A percentile compares a stretch with the other conserved stretches of the same genome.
phyloP scores from a whole-genome alignment of 2,888 invertebrate genomes.

The Plutella xylostella region DNA sequence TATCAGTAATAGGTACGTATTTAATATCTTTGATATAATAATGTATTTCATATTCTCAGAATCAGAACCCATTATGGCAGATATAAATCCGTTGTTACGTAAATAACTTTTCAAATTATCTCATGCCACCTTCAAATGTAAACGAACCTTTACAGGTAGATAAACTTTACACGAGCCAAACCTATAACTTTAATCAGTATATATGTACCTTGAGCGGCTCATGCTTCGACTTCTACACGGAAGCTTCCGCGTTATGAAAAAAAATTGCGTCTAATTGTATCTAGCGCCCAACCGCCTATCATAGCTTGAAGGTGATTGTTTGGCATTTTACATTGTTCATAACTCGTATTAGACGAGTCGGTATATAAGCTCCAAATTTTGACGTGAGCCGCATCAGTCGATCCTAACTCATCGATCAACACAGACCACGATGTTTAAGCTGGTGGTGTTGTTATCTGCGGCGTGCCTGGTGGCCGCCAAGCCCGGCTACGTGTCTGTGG shows the following conservation, averaged over 20 bases:
- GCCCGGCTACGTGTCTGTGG: constrained; percentile 32
- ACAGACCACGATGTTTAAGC: constrained; percentile 63
- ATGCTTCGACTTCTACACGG: constrained; percentile 14
- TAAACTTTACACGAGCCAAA: too few relatives aligned
- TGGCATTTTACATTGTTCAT: constrained; percentile 41
- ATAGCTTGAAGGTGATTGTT: constrained; percentile 44
- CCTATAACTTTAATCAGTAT: too few relatives aligned
- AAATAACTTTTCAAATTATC: too few relatives aligned
- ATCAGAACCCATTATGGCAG: too few relatives aligned
- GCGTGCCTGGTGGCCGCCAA: constrained; percentile 70
- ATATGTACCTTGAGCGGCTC: background rate
- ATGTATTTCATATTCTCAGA: too few relatives aligned
- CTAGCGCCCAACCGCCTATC: background rate
- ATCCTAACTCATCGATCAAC: constrained; percentile 42
- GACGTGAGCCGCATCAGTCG: constrained; percentile 44
- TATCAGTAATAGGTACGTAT: too few relatives aligned
- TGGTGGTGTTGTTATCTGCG: constrained; percentile 73
- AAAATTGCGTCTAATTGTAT: constrained; percentile 17
- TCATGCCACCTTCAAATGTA: too few relatives aligned
- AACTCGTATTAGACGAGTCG: constrained; percentile 25
- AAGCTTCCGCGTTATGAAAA: constrained; percentile 26
- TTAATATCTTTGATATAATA: too few relatives aligned
- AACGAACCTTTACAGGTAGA: too few relatives aligned
- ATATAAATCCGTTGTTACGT: too few relatives aligned
- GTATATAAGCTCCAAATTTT: constrained; percentile 47